Percentiles rank a stretch among this genome's conserved stretches.
Conservation (phyloP, 2,888 invertebrate genomes). For the Oasisia sp. region DNA sequence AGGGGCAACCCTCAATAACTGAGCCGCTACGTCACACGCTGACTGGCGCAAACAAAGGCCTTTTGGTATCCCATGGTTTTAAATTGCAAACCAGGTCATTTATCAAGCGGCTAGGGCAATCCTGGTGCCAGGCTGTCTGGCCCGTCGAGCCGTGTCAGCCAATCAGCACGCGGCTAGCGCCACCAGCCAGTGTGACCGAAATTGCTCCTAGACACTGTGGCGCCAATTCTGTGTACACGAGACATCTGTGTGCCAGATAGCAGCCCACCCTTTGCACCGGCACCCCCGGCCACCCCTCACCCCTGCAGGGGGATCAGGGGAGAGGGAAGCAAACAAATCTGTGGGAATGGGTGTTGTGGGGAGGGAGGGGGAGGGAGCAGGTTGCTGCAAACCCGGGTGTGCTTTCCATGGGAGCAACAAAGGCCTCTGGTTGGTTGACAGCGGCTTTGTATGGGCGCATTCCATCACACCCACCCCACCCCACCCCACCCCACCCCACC, state of each 20-base stretch:
- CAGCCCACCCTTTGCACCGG: neutral
- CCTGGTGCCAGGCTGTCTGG: constrained; percentile 3
- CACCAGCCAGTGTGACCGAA: neutral
- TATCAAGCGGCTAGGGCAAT: neutral
- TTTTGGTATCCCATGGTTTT: constrained; percentile 17
- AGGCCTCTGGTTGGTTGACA: neutral
- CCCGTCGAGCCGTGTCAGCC: neutral
- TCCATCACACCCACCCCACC: neutral
- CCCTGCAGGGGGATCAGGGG: neutral
- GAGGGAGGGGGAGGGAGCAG: neutral
- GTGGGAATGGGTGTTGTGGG: neutral
- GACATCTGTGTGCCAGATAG: constrained; percentile 11
- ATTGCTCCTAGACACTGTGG: constrained; percentile 9
- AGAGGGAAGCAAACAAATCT: neutral
- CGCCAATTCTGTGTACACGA: neutral
- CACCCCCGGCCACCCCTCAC: neutral
- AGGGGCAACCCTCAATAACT: constrained; percentile 6
- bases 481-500: neutral
- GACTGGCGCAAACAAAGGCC: constrained; percentile 17
- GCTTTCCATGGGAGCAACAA: neutral
- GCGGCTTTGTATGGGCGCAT: neutral
- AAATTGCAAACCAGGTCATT: constrained; percentile 11
- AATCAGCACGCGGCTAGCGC: neutral
- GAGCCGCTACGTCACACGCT: constrained; percentile 17
- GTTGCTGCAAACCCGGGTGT: neutral